Conservation (phyloP, 53 echinoderm and acorn worm species). For the Mesocentrotus franciscanus region DNA sequence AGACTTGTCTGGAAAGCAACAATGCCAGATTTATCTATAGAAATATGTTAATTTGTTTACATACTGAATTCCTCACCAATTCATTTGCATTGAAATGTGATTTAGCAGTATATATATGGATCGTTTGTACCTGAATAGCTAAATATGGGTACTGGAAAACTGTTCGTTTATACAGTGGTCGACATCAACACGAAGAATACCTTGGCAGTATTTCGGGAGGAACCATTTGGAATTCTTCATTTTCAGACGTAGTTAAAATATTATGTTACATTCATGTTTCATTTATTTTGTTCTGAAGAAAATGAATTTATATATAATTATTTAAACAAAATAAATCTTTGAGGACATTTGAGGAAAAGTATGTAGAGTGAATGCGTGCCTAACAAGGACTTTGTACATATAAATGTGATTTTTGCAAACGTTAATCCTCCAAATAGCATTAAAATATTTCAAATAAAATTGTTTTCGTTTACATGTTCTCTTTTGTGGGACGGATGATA, state of each 20-base stretch:
- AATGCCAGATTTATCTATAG: too few species aligned
- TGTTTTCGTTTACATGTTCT: background rate
- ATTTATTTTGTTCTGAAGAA: background rate
- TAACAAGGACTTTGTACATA: conserved; percentile 54
- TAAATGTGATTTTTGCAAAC: conserved; percentile 53
- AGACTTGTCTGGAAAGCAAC: too few species aligned
- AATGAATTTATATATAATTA: background rate
- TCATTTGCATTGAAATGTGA: too few species aligned
- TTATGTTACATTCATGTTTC: background rate
- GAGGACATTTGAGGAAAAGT: conserved; percentile 31
- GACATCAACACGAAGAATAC: background rate
- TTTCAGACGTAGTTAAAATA: background rate
- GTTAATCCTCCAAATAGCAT: conserved; percentile 62
- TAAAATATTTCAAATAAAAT: conserved; percentile 58
- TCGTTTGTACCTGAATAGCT: background rate
- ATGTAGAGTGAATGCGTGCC: conserved; percentile 60
- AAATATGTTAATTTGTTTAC: too few species aligned
- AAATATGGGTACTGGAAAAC: background rate
- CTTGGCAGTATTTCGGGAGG: background rate
- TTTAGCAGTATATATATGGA: background rate
- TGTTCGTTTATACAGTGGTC: background rate
- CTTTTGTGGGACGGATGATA: background rate
- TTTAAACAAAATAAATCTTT: background rate
- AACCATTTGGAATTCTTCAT: background rate
- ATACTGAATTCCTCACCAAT: too few species aligned